Evolutionary conservation across 2,797 vertebrate genomes (phyloP).

Genomic region (Phrynocephalus vlangalii): DNA sequence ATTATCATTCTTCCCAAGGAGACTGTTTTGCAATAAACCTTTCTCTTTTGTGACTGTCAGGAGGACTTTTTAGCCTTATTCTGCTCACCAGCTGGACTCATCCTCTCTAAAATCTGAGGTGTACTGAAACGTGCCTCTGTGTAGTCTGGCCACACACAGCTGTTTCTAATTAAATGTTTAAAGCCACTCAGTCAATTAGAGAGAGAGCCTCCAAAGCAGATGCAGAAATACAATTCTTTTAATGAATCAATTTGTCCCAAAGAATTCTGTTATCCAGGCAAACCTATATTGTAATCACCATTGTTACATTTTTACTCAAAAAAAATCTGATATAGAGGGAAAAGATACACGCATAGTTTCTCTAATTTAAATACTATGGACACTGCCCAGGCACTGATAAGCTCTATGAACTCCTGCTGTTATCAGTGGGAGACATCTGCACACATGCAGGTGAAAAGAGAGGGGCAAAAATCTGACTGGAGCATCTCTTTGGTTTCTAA

Average conservation of each 20-base stretch:
- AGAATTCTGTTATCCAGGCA: slow-evolving; percentile 26
- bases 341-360: not conserved
- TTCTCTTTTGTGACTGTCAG: slow-evolving; percentile 15
- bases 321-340: not conserved
- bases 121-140: not conserved
- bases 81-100: slow-evolving; percentile 32
- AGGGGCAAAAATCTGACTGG: not conserved
- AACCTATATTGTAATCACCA: slow-evolving; percentile 32
- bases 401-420: not conserved
- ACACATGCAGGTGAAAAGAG: not conserved
- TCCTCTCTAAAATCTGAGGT: slow-evolving; percentile 29
- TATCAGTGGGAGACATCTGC: not conserved
- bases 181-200: slow-evolving; percentile 38
- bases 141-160: slow-evolving; percentile 28
- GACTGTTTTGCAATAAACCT: slow-evolving; percentile 20
- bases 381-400: not conserved
- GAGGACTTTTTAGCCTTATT: slow-evolving; percentile 10
- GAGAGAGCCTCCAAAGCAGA: slow-evolving; percentile 29
- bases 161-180: slow-evolving; percentile 52
- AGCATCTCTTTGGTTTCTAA: no score
- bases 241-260: slow-evolving; percentile 23
- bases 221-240: slow-evolving; percentile 30
- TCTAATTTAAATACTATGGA: slow-evolving; percentile 9
- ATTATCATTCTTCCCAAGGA: slow-evolving; percentile 16
- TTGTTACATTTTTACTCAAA: slow-evolving; percentile 33